Evolutionary conservation across 2,797 vertebrate genomes (phyloP), one percentile per base, ranked within the genome.

Genomic region (Geotrypetes seraphini): DNA sequence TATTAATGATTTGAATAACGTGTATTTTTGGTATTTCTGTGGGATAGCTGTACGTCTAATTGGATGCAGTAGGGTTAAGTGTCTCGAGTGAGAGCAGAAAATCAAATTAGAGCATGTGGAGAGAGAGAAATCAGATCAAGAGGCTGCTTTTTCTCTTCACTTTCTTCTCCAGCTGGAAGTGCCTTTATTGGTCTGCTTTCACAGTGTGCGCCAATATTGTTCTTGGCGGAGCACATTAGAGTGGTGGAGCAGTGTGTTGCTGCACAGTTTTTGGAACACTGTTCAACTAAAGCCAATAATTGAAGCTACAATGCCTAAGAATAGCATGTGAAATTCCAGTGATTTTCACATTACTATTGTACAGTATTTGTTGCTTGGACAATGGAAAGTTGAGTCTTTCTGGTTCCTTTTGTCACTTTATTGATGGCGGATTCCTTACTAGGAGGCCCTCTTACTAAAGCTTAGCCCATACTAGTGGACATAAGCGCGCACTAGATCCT

Each of bases 261-360:
- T 28, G 10, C 40, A 30, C 40, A 24, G 36, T 35, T 45, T 40
- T 43, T 43, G 47, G 37, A 55, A 25, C 22, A 16, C 25, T 26
- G 41, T 50, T 42, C 30, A 27, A 34, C 28, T 43, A 34, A 43
- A 53, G 23, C 16, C 31, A 37, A 19, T 39, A 39, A 53, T 63
- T 50, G 59, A 43, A 36, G 21, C 48, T 49, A 38, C 39, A 12
- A 40, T 47, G 49, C 57, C n/a, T n/a, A 21, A 36, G 47, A 35
- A 36, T 37, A 28, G 5, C 41, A 39, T 25, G n/a, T n/a, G n/a
- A n/a, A n/a, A 36, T 23, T n/a, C 25, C 15, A 25, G 8, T n/a
- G n/a, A n/a, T n/a, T n/a, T n/a, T n/a, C n/a, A n/a, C n/a, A n/a
- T n/a, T n/a, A n/a, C n/a, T n/a, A n/a, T n/a, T n/a, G n/a, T n/a